phyloP scores from a whole-genome alignment of 2,797 vertebrate genomes.

The Cryptoblepharus egeriae region DNA sequence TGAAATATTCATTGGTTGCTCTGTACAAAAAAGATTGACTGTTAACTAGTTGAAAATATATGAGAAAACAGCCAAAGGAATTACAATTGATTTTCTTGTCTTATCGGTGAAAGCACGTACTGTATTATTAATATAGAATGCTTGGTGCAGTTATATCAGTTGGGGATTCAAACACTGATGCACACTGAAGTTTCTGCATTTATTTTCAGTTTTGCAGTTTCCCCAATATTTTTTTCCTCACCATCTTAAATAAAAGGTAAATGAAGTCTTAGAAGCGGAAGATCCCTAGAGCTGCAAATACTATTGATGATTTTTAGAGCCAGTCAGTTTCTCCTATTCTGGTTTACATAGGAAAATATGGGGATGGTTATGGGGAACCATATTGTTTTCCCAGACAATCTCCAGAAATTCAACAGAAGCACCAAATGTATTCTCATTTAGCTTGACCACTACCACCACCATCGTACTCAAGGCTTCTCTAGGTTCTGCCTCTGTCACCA shows the following conservation, averaged over 20 bases:
- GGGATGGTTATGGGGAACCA: too few relatives aligned
- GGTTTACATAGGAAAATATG: neutral
- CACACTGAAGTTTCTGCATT: slow-evolving; percentile 16
- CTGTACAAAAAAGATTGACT: slow-evolving; percentile 53
- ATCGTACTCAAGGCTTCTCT: neutral
- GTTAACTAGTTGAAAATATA: slow-evolving; percentile 62
- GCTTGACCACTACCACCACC: neutral
- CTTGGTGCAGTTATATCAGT: slow-evolving; percentile 31
- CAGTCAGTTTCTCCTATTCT: too few relatives aligned
- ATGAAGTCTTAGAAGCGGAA: neutral
- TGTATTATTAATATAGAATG: slow-evolving; percentile 55
- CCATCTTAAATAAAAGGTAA: slow-evolving; percentile 26
- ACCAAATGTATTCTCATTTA: neutral
- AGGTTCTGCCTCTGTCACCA: neutral
- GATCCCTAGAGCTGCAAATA: slow-evolving; percentile 29
- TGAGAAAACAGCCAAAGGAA: slow-evolving; percentile 67
- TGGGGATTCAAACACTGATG: slow-evolving; percentile 44
- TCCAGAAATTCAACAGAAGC: neutral
- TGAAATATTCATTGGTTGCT: slow-evolving; percentile 71
- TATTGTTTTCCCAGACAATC: neutral
- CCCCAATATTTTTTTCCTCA: neutral
- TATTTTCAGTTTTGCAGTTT: neutral
- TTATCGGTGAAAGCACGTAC: slow-evolving; percentile 49
- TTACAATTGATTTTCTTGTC: slow-evolving; percentile 74
- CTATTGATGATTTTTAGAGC: slow-evolving; percentile 19